These are phyloP conservation scores for Holothuria leucospilota DNA, from an alignment of 53 echinoderm and acorn worm species.

Conservation along the genomic window DNA sequence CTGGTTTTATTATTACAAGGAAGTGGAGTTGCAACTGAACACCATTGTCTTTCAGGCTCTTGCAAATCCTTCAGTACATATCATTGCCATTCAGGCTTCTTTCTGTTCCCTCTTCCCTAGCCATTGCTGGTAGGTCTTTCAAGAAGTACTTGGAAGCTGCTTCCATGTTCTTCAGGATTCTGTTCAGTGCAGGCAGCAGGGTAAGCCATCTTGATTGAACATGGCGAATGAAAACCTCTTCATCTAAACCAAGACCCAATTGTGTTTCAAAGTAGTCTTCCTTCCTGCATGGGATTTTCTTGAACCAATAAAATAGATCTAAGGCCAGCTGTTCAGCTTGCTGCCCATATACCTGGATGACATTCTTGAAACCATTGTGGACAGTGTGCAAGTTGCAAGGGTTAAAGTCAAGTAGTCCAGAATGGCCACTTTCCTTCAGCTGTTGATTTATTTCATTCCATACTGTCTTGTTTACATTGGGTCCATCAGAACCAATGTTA, in stretches of 20 bases:
- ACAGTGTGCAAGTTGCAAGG: slow-evolving; percentile 25
- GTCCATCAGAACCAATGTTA: slow-evolving; percentile 23
- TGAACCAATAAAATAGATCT: slow-evolving; percentile 20
- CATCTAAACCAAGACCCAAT: slow-evolving; percentile 32
- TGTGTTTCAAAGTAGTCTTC: slow-evolving; percentile 47
- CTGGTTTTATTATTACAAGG: background rate
- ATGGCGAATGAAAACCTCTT: slow-evolving; percentile 30
- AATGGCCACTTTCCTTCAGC: slow-evolving; percentile 6
- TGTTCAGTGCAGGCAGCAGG: slow-evolving; percentile 29
- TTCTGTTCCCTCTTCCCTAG: slow-evolving; percentile 10
- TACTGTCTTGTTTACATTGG: slow-evolving; percentile 21
- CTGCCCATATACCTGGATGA: slow-evolving; percentile 1
- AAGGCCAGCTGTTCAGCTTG: slow-evolving; percentile 33
- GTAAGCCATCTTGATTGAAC: slow-evolving; percentile 43
- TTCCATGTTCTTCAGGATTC: slow-evolving; percentile 14
- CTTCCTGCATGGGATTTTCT: slow-evolving; percentile 16
- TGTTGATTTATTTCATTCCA: slow-evolving; percentile 32
- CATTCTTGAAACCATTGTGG: slow-evolving; percentile 16
- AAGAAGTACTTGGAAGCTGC: slow-evolving; percentile 38
- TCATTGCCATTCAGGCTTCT: slow-evolving; percentile 28
- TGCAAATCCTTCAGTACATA: background rate
- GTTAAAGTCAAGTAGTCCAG: background rate
- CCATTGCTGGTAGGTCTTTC: slow-evolving; percentile 34
- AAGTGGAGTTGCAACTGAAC: background rate
- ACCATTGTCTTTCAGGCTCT: slow-evolving; percentile 5